phyloP scores from a whole-genome alignment of 2,113 vertebrate genomes.

The Laterallus jamaicensis region DNA sequence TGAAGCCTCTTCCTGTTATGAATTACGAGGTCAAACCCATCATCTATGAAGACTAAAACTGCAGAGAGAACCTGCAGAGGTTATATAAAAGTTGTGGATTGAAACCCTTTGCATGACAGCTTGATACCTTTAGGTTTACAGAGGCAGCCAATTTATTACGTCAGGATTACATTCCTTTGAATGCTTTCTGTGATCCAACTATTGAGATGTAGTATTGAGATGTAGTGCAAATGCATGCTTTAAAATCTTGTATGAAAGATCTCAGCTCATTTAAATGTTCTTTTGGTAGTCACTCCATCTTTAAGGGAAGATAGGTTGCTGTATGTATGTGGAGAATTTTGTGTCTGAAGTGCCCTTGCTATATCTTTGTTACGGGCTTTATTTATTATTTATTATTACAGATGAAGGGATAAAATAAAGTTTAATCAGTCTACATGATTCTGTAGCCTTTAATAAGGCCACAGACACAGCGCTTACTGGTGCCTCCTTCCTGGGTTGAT shows the following conservation, averaged over 20 bases:
- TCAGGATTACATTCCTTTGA: not conserved
- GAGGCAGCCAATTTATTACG: not conserved
- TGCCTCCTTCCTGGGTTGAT: not conserved
- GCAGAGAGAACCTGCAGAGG: not conserved
- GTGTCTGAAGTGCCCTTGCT: not conserved
- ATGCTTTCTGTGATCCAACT: not conserved
- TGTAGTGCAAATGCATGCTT: not conserved
- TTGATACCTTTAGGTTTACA: not conserved
- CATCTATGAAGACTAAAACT: conserved; percentile 11
- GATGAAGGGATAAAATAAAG: not conserved
- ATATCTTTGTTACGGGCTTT: not conserved
- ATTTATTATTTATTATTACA: not conserved
- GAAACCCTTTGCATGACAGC: not conserved
- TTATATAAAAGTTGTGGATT: not conserved
- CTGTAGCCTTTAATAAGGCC: not conserved
- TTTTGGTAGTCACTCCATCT: not conserved
- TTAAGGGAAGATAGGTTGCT: not conserved
- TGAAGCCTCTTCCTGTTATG: not conserved
- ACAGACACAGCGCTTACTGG: not conserved
- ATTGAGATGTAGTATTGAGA: not conserved
- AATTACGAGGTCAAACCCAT: conserved; percentile 10
- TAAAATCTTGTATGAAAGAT: not conserved
- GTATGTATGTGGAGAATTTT: not conserved
- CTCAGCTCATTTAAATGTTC: not conserved
- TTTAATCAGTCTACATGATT: not conserved